Evolutionary conservation across 2,888 invertebrate genomes (phyloP), one percentile per base, ranked within the genome.

Genomic region (Epiperipatus broadwayi): DNA sequence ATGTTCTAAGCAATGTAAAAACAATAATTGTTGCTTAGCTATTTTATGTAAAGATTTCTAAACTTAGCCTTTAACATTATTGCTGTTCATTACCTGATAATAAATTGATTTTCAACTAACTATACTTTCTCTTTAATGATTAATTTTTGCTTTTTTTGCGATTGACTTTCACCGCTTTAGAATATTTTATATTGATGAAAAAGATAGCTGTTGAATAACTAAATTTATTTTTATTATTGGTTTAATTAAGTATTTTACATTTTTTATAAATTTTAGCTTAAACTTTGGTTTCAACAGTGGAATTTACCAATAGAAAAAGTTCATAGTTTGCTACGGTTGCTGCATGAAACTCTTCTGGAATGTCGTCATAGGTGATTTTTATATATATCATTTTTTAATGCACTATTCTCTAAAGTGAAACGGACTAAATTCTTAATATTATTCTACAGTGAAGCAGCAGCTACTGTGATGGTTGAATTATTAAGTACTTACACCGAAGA

Each of bases 391-490:
- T 31, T 32, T 21, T 14, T 33, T n/a, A 20, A 10, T 21, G 18
- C n/a, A n/a, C n/a, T n/a, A n/a, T n/a, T n/a, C n/a, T n/a, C 4
- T 32, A 22, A 20, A n/a, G 27, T 27, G n/a, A 20, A 39, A 12
- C 1, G 4, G 10, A 16, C 15, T 21, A 12, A 34, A 8, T 19
- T n/a, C 2, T 22, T 29, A 12, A 33, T n/a, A 63, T 14, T 57
- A 28, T 32, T 21, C 46, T 44, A 33, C 44, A 80, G 85, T 60
- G 87, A 89, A 55, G 68, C 80, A 51, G 87, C 89, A 18, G 78
- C 87, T 14, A 84, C 85, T 59, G 87, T 91, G 3, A 95, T 97
- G 95, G 78, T 93, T 44, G 91, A 91, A 59, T 65, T 97, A 1
- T 64, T 97, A 40, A 84, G 85, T 18, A 93, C 95, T 0, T 97